Base-by-base conservation (phyloP, 2,797 vertebrate genomes). In the Anableps anableps region DNA sequence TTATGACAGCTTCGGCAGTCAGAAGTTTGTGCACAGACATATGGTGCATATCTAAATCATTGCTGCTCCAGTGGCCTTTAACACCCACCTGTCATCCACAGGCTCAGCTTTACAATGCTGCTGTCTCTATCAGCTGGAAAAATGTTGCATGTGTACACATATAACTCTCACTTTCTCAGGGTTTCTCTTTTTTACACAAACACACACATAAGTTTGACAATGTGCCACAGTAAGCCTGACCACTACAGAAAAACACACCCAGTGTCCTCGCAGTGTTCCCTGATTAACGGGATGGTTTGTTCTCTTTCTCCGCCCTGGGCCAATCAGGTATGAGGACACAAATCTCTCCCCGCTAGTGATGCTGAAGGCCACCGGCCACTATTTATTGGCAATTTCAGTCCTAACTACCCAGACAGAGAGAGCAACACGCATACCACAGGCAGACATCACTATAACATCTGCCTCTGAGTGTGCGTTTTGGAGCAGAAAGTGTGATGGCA, bases 321-420 rank as follows among this genome's bases (percentile, higher is more conserved):
- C 94, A 94, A 95, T 94, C 93, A 91, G 85, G 43, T 81, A 76
- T 9, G 78, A 91, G 91, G 88, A 94, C 93, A 95, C 94, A 95
- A 94, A 95, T 95, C 94, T 94, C 88, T 82, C 86, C 88, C 93
- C 29, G 85, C 88, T 89, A 91, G 89, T 88, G 91, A 91, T 83
- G 89, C 89, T 91, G 93, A 95, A 95, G 93, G 94, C 94, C 93
- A 92, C 92, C 80, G 88, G 91, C 85, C 91, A 92, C 90, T 93
- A 94, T 95, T 96, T 95, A 96, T 95, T 94, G 91, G 88, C 94
- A 96, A 94, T 95, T 92, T 95, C 90, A 86, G 85, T 79, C 80
- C 85, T 94, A 95, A 95, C 89, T 90, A 91, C 79, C 92, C 90
- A 95, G 93, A 95, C 94, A 92, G 89, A 85, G 79, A 89, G 87